Evolutionary conservation across 1,140 invertebrate genomes (phyloP), one percentile per base, ranked within the genome.

Genomic region (Oppia nitens): DNA sequence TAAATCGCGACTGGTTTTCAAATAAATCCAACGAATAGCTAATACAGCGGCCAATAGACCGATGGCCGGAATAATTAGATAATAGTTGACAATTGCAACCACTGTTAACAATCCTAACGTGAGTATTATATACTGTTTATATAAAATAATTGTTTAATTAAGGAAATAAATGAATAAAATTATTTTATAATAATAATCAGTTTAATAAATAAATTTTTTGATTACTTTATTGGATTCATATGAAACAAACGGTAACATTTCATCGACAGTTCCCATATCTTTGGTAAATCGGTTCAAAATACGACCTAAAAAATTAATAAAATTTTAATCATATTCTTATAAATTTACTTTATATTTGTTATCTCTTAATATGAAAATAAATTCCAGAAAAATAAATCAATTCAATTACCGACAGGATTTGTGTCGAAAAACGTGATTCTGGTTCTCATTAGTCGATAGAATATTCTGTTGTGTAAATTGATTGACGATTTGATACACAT

Each of bases 381-480:
- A n/a, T n/a, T n/a, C n/a, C n/a, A n/a, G n/a, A n/a, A n/a, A n/a
- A n/a, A n/a, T n/a, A n/a, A n/a, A n/a, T n/a, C n/a, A n/a, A n/a
- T n/a, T n/a, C n/a, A 85, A 27, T 21, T 26, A 74, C 75, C 75
- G 53, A 80, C 79, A 3, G 85, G 82, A 69, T 93, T 92, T 9
- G 79, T 82, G 63, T 90, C 88, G 71, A 94, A 94, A 72, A 94
- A 94, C 9, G 78, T 75, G 77, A 93, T 89, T 0, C 82, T 84
- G 0, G 85, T 82, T 6, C 82, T 76, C 25, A 89, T 79, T 1
- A 95, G 79, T 51, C 81, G 81, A 12, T 74, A 70, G 66, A 93
- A 93, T 82, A 94, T 89, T 6, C 70, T 74, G 66, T 92, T 84
- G 66, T 95, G 90, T 1, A 90, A 73, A 26, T 73, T 80, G 51